These are phyloP conservation scores for Zeuzera pyrina DNA, from an alignment of 2,888 invertebrate genomes.

Conservation along the genomic window DNA sequence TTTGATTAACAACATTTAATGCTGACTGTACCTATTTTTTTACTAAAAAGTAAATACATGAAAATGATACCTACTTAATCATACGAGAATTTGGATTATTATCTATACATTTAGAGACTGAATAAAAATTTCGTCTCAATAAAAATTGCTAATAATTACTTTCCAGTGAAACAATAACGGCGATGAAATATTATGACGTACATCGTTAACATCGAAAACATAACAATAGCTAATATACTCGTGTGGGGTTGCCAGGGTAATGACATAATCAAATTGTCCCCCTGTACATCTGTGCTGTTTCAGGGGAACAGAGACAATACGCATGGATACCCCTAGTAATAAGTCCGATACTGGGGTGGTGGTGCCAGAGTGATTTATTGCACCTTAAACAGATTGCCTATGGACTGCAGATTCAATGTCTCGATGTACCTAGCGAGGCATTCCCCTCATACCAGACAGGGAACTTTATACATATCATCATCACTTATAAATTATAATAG, in stretches of 20 bases:
- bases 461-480: too few relatives aligned
- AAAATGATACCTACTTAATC: too few relatives aligned
- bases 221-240: conserved; percentile 35
- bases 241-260: conserved; percentile 27
- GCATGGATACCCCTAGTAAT: conserved; percentile 56
- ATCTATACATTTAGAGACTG: too few relatives aligned
- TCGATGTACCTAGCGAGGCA: too few relatives aligned
- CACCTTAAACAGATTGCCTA: conserved; percentile 58
- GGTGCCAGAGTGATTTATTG: conserved; percentile 55
- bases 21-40: too few relatives aligned
- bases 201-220: conserved; percentile 28
- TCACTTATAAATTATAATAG: too few relatives aligned
- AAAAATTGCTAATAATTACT: neutral
- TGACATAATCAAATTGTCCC: conserved; percentile 55
- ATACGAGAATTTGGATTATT: too few relatives aligned
- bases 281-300: conserved; percentile 35
- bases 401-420: conserved; percentile 38
- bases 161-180: neutral
- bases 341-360: conserved; percentile 32
- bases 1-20: too few relatives aligned
- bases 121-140: too few relatives aligned
- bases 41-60: too few relatives aligned
- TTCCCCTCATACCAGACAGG: too few relatives aligned
- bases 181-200: conserved; percentile 29
- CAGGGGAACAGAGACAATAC: conserved; percentile 18